Percentiles rank a stretch among this genome's conserved stretches.
These are phyloP conservation scores for Caloenas nicobarica DNA, from an alignment of 2,113 vertebrate genomes.

Conservation along the genomic window DNA sequence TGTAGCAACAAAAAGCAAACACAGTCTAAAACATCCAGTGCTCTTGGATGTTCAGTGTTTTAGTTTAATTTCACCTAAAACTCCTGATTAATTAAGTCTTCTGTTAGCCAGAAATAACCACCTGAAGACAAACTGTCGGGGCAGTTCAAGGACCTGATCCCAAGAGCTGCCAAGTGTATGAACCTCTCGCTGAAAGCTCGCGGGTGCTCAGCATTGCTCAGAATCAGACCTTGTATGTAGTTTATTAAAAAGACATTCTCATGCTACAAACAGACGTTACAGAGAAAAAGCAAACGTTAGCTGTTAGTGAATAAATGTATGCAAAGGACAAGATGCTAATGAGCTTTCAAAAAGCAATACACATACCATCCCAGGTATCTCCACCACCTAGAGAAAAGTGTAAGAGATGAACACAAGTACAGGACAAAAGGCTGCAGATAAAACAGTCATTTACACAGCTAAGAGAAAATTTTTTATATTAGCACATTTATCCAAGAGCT, in stretches of 20 bases:
- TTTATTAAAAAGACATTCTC: constrained; percentile 73
- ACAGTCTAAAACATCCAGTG: neutral
- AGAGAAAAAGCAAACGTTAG: constrained; percentile 72
- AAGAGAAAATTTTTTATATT: neutral
- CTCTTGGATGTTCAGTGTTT: neutral
- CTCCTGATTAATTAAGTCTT: neutral
- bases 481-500: constrained; percentile 4
- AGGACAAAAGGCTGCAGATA: constrained; percentile 57
- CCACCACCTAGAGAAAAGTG: constrained; percentile 84
- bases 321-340: constrained; percentile 51
- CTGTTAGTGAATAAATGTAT: constrained; percentile 58
- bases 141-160: constrained; percentile 1
- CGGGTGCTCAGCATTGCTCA: constrained; percentile 60
- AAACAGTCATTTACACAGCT: constrained; percentile 17
- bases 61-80: neutral
- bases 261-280: constrained; percentile 75
- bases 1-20: neutral
- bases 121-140: neutral
- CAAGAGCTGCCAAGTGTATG: neutral
- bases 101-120: neutral
- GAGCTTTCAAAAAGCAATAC: constrained; percentile 65
- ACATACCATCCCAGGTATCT: constrained; percentile 93
- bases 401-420: constrained; percentile 67
- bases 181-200: neutral
- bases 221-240: constrained; percentile 62